Percentiles rank a stretch among this genome's conserved stretches.
Evolutionary conservation across 2,113 vertebrate genomes (phyloP).

Genomic region (Pandion haliaetus): DNA sequence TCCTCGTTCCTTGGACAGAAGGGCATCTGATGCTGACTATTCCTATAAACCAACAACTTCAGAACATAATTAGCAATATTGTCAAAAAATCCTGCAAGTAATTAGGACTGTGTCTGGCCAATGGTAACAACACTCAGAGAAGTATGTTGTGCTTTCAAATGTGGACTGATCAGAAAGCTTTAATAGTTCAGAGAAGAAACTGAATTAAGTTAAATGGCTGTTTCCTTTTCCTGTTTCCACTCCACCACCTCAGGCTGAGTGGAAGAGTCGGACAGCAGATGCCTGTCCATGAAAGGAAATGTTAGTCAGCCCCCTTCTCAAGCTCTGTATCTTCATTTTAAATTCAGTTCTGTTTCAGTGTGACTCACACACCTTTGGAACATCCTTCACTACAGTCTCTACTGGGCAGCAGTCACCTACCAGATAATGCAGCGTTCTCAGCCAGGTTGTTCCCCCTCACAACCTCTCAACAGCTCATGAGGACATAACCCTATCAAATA

Average conservation of each 20-base stretch:
- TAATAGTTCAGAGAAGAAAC: neutral
- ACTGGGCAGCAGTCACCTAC: neutral
- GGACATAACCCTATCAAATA: neutral
- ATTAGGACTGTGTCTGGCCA: neutral
- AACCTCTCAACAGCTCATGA: neutral
- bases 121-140: neutral
- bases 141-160: neutral
- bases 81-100: neutral
- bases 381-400: neutral
- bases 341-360: neutral
- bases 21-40: neutral
- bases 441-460: neutral
- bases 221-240: neutral
- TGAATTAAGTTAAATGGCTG: neutral
- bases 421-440: neutral
- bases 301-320: neutral
- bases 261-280: neutral
- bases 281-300: neutral
- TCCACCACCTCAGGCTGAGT: neutral
- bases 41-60: neutral
- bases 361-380: neutral
- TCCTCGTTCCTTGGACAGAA: neutral
- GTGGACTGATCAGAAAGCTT: neutral
- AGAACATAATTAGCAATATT: neutral
- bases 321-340: neutral